phyloP scores from a whole-genome alignment of 2,797 vertebrate species.

The Enteromius fasciolatus region DNA sequence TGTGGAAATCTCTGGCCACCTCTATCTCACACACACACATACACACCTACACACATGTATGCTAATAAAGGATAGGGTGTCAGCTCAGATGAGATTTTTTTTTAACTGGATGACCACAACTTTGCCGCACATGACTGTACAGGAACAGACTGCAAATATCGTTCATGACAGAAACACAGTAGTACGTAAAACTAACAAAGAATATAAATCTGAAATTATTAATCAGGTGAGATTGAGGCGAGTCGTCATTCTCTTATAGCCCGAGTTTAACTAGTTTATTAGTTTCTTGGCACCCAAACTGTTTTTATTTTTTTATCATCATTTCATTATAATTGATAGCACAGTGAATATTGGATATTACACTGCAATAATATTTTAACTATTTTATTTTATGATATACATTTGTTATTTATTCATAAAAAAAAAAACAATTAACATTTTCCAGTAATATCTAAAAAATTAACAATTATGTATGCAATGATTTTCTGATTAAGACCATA shows the following conservation, averaged over 20 bases:
- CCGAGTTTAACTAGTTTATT: not conserved
- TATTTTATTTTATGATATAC: not conserved
- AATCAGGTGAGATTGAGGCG: not conserved
- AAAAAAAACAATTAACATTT: not conserved
- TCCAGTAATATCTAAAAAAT: not conserved
- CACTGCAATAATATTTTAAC: not conserved
- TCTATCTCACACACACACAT: constrained; percentile 35
- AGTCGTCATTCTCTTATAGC: not conserved
- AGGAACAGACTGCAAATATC: not conserved
- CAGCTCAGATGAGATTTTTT: constrained; percentile 47
- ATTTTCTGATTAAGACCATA: not conserved
- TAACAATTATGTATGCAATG: not conserved
- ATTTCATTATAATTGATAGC: not conserved
- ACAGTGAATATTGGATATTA: not conserved
- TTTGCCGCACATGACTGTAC: constrained; percentile 14
- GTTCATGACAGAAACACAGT: not conserved
- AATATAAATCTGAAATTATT: not conserved
- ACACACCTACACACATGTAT: constrained; percentile 32
- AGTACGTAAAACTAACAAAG: not conserved
- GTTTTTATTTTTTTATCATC: not conserved
- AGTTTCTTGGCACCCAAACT: not conserved
- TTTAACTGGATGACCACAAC: constrained; percentile 22
- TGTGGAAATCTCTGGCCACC: constrained; percentile 78
- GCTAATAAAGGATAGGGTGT: constrained; percentile 56
- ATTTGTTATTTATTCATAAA: not conserved